Conservation (phyloP, 2,888 invertebrate genomes). For the Epirrita christyi region DNA sequence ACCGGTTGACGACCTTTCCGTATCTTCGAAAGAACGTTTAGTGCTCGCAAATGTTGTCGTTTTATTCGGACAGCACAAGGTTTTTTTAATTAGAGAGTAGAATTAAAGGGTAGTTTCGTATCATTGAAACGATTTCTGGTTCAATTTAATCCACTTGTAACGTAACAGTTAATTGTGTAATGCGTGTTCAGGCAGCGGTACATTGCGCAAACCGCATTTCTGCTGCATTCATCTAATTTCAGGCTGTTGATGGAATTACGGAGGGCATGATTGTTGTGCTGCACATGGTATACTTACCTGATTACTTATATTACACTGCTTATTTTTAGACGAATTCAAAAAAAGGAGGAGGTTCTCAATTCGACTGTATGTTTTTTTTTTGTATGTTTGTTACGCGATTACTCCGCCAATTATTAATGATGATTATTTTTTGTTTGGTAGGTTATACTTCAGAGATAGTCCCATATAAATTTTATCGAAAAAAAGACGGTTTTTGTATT, state of each 20-base stretch:
- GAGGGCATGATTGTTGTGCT: neutral
- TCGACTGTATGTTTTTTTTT: no score
- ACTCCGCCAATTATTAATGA: no score
- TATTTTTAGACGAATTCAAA: no score
- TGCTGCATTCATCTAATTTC: neutral
- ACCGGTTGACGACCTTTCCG: neutral
- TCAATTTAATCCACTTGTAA: neutral
- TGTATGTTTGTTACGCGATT: no score
- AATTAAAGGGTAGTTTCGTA: no score
- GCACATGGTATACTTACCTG: neutral
- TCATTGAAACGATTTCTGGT: no score
- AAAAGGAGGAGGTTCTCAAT: no score
- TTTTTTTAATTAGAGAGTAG: neutral
- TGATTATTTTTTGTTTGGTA: no score
- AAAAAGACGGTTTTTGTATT: no score
- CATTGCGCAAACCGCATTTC: neutral
- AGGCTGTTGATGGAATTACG: neutral
- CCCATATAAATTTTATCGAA: no score
- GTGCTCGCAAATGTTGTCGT: neutral
- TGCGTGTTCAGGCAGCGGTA: neutral
- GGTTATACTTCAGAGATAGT: no score
- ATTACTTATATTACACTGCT: no score
- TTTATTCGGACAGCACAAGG: neutral
- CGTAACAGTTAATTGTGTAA: neutral
- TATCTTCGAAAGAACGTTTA: neutral